Conservation (phyloP, 2,797 vertebrate genomes). For the Merluccius polli region DNA sequence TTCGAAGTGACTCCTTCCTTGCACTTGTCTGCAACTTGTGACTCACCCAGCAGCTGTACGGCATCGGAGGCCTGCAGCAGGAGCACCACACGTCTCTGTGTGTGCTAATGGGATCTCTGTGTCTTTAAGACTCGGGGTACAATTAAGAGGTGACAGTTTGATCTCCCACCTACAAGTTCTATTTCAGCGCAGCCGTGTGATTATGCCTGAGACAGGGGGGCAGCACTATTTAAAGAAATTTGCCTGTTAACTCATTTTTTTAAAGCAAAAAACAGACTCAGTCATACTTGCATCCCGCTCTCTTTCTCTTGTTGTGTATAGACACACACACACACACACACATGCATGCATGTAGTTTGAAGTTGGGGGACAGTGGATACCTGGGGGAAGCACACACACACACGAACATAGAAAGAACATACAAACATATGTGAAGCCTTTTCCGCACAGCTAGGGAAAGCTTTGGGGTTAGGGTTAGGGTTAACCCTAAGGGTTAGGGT, state of each 20-base stretch:
- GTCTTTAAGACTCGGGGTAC: conserved; percentile 71
- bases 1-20: conserved; percentile 60
- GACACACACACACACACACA: background rate
- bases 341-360: background rate
- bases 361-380: no score
- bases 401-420: background rate
- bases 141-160: conserved; percentile 77
- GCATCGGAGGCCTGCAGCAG: conserved; percentile 60
- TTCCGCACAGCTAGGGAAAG: no score
- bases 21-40: conserved; percentile 60
- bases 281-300: conserved; percentile 31
- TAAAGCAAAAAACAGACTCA: conserved; percentile 39
- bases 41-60: conserved; percentile 63
- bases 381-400: background rate
- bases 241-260: conserved; percentile 43
- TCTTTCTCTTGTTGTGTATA: background rate
- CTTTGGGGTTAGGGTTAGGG: no score
- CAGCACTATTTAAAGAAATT: conserved; percentile 64
- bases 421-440: no score
- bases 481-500: no score
- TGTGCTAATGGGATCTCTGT: conserved; percentile 71
- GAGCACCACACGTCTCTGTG: conserved; percentile 61
- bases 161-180: conserved; percentile 72
- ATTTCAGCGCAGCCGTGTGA: conserved; percentile 68
- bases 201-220: conserved; percentile 61